Base-by-base conservation (phyloP, 1,140 invertebrate genomes). In the Brachionus rubens region DNA sequence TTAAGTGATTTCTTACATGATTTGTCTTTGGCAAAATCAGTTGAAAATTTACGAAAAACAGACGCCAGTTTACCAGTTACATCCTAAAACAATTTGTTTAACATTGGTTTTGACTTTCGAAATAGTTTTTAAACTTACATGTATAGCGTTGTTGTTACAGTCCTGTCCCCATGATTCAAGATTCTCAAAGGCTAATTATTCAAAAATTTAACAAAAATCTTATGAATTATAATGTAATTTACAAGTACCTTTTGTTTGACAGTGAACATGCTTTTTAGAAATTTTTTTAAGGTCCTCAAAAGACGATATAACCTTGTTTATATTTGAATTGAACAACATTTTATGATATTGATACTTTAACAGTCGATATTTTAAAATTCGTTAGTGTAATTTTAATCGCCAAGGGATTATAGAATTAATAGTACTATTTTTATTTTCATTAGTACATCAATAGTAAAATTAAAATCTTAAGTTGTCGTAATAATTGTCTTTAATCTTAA, bases 241-340 rank as follows among this genome's bases (percentile, higher is more conserved):
- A 12, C 16, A 26, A 50, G 16, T 46, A 50, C 43, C 65, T 50
- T 72, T 72, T 50, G 47, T 41, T 50, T 72, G 46, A 26, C 21
- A 40, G 5, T 19, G 40, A 14, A 50, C 14, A 16, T 72, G 68
- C 46, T 54, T 72, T 24, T 72, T 72, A 33, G 46, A 36, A n/a
- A 54, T 14, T 48, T 72, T 72, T 72, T 19, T 72, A 1, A 72
- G 26, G 33, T 72, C 68, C 24, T 72, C 68, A 24, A 72, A 72
- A n/a, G 68, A 72, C 26, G 68, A 48, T 16, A 72, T 54, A 4
- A 72, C 46, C 12, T 54, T 72, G 33, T 48, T 72, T 12, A 72
- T 10, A 50, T 26, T 54, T 12, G 68, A 72, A 26, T 47, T 50
- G 33, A 54, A 48, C 26, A 65, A 21, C 40, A 43, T 65, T 26